phyloP scores from a whole-genome alignment of 2,888 invertebrate species.

The Nomada fabriciana region DNA sequence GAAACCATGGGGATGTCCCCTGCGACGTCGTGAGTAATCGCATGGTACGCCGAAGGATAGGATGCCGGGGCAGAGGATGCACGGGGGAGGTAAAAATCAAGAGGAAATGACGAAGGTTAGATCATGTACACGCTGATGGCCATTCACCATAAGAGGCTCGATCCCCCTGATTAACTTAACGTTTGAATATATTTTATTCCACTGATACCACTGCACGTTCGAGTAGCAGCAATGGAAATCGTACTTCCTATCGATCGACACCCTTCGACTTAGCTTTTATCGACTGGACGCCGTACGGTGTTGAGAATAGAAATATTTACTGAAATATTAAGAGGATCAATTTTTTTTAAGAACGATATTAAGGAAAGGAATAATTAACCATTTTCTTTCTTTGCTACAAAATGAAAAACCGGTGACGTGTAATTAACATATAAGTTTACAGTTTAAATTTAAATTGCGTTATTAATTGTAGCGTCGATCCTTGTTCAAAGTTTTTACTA shows the following conservation, averaged over 20 bases:
- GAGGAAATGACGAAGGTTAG: slow-evolving; percentile 52
- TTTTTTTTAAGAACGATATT: too few species aligned
- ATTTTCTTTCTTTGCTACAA: not conserved
- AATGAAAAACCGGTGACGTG: not conserved
- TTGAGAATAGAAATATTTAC: too few species aligned
- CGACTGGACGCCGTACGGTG: too few species aligned
- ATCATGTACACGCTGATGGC: slow-evolving; percentile 38
- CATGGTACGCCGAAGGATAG: slow-evolving; percentile 41
- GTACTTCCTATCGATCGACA: too few species aligned
- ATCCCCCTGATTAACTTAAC: slow-evolving; percentile 53
- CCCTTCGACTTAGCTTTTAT: too few species aligned
- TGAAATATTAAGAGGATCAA: too few species aligned
- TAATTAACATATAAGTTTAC: not conserved
- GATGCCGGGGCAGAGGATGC: not conserved
- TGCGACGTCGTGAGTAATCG: slow-evolving; percentile 60
- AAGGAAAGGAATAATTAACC: not conserved
- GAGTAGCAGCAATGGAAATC: too few species aligned
- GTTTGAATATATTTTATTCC: slow-evolving; percentile 11
- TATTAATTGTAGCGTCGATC: too few species aligned
- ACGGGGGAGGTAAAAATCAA: slow-evolving; percentile 34
- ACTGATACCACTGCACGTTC: not conserved
- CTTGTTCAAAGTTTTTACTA: too few species aligned
- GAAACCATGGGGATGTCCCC: slow-evolving; percentile 38
- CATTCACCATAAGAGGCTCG: slow-evolving; percentile 26
- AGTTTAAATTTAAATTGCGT: too few species aligned